phyloP scores from a whole-genome alignment of 2,888 invertebrate genomes.

The Morpho achilles region DNA sequence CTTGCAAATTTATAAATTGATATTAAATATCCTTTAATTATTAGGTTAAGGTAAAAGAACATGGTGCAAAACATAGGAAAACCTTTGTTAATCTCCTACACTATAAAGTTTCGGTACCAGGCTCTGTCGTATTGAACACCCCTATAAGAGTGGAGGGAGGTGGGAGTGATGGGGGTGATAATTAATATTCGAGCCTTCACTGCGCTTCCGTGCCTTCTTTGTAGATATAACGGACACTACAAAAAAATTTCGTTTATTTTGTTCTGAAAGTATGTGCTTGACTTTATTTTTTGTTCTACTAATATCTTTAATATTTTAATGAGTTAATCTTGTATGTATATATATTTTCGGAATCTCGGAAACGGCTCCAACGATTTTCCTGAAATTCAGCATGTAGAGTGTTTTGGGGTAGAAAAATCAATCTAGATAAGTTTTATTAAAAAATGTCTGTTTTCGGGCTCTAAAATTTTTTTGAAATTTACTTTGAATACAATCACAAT shows the following conservation, averaged over 20 bases:
- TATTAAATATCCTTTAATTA: not conserved
- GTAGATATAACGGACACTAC: conserved; percentile 33
- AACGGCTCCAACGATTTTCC: too few relatives aligned
- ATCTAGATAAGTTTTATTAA: too few relatives aligned
- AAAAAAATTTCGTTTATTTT: conserved; percentile 3
- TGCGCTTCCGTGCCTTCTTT: conserved; percentile 37
- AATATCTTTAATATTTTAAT: too few relatives aligned
- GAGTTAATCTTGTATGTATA: too few relatives aligned
- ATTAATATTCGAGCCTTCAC: conserved; percentile 55
- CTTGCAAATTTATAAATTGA: not conserved
- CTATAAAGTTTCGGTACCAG: conserved; percentile 54
- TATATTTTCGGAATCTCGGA: too few relatives aligned
- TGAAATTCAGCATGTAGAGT: too few relatives aligned
- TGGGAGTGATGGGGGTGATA: conserved; percentile 37
- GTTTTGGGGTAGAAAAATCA: too few relatives aligned
- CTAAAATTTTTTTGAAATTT: too few relatives aligned
- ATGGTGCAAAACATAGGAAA: too few relatives aligned
- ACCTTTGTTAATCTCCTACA: conserved; percentile 30
- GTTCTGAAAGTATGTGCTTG: not conserved
- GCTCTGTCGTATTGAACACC: conserved; percentile 37
- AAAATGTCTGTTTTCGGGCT: too few relatives aligned
- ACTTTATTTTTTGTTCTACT: not conserved
- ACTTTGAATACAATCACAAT: too few relatives aligned
- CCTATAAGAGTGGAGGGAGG: conserved; percentile 22
- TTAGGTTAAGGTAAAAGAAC: too few relatives aligned